These are phyloP conservation scores for Crematogaster levior DNA, from an alignment of 2,888 invertebrate species.

Conservation along the genomic window DNA sequence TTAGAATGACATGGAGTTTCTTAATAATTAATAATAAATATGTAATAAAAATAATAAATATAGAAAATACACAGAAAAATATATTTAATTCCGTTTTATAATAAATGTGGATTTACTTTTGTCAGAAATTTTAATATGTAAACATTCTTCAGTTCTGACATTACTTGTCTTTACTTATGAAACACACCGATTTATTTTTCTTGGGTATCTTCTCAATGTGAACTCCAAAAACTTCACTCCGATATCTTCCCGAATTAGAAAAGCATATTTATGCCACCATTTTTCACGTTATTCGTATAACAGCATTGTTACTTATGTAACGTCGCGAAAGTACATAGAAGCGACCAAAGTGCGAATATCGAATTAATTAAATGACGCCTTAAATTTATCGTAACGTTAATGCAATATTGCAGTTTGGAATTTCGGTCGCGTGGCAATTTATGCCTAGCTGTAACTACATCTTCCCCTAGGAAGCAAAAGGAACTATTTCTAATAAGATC, in stretches of 20 bases:
- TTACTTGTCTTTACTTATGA: conserved; percentile 35
- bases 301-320: not conserved
- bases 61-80: not conserved
- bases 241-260: conserved; percentile 9
- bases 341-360: not conserved
- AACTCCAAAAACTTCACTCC: not conserved
- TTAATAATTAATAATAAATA: not conserved
- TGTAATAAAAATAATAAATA: no score
- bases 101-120: not conserved
- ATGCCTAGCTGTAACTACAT: conserved; percentile 30
- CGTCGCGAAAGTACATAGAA: not conserved
- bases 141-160: not conserved
- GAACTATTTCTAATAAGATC: conserved; percentile 53
- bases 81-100: not conserved
- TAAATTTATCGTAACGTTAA: conserved; percentile 36
- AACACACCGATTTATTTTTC: conserved; percentile 12
- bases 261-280: conserved; percentile 6
- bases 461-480: conserved; percentile 30
- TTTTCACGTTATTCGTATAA: conserved; percentile 7
- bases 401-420: conserved; percentile 34
- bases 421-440: conserved; percentile 31
- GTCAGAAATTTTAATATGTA: not conserved
- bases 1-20: not conserved
- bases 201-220: not conserved
- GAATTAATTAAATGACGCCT: conserved; percentile 25